Conservation (phyloP, 2,113 vertebrate genomes). For the Neodon shergylaensis region DNA sequence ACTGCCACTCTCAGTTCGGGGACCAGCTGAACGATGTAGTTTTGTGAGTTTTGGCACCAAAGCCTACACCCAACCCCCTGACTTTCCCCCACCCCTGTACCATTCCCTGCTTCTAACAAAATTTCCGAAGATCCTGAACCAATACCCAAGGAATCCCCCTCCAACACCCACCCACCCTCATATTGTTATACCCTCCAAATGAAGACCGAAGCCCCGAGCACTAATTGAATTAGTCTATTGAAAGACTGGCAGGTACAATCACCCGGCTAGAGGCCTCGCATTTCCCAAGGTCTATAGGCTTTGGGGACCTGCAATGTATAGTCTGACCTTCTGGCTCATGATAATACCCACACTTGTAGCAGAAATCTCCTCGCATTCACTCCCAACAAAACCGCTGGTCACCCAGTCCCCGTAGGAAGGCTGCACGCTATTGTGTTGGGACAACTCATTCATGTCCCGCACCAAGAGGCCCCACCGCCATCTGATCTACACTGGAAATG, state of each 20-base stretch:
- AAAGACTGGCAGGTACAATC: constrained; percentile 90
- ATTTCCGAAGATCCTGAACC: constrained; percentile 77
- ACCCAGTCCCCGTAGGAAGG: constrained; percentile 91
- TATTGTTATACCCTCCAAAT: constrained; percentile 82
- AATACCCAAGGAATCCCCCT: constrained; percentile 81
- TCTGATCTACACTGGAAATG: constrained; percentile 90
- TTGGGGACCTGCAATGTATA: constrained; percentile 89
- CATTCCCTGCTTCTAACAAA: constrained; percentile 60
- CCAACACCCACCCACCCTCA: constrained; percentile 66
- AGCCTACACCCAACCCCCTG: not conserved
- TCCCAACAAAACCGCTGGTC: constrained; percentile 91
- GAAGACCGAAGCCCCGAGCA: constrained; percentile 84
- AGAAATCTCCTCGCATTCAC: constrained; percentile 91
- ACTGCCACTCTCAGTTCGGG: not conserved
- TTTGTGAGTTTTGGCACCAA: constrained; percentile 22
- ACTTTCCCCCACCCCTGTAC: not conserved
- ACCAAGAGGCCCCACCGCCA: constrained; percentile 87
- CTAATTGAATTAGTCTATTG: constrained; percentile 91
- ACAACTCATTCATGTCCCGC: constrained; percentile 92
- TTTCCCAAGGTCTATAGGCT: constrained; percentile 91
- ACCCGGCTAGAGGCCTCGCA: constrained; percentile 86
- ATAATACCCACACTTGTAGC: constrained; percentile 90
- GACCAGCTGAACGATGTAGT: constrained; percentile 42
- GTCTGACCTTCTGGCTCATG: constrained; percentile 91
- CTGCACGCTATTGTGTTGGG: constrained; percentile 89